Conservation (phyloP, 2,888 invertebrate species). For the Hirudinaria manillensis region DNA sequence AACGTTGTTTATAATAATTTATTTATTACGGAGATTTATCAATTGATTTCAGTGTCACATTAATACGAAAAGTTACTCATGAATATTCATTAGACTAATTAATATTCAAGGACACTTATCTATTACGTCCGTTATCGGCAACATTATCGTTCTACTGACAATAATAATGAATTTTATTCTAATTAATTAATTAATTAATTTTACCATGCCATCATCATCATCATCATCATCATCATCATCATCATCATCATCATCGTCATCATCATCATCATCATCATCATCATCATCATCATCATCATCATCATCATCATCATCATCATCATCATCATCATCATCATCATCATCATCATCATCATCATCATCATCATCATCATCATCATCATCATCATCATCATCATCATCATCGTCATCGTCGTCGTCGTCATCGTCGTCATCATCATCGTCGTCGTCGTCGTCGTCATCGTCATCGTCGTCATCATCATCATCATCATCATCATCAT, state of each 20-base stretch:
- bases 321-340: conserved; percentile 10
- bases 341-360: conserved; percentile 4
- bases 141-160: too few relatives aligned
- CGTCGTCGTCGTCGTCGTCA: background rate
- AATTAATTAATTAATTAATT: background rate
- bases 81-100: too few relatives aligned
- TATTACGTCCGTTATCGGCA: too few relatives aligned
- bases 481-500: background rate
- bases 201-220: conserved; percentile 1
- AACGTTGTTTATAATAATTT: too few relatives aligned
- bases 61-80: too few relatives aligned
- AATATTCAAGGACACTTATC: too few relatives aligned
- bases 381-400: conserved; percentile 4
- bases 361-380: background rate
- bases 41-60: too few relatives aligned
- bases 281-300: conserved; percentile 26
- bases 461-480: background rate
- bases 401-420: background rate
- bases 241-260: conserved; percentile 27
- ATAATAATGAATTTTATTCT: background rate
- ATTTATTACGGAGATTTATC: too few relatives aligned
- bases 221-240: conserved; percentile 23
- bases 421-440: background rate
- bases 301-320: conserved; percentile 19
- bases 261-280: conserved; percentile 29